Evolutionary conservation across 2,888 invertebrate genomes (phyloP), one percentile per base, ranked within the genome.

Genomic region (Philonicus albiceps): DNA sequence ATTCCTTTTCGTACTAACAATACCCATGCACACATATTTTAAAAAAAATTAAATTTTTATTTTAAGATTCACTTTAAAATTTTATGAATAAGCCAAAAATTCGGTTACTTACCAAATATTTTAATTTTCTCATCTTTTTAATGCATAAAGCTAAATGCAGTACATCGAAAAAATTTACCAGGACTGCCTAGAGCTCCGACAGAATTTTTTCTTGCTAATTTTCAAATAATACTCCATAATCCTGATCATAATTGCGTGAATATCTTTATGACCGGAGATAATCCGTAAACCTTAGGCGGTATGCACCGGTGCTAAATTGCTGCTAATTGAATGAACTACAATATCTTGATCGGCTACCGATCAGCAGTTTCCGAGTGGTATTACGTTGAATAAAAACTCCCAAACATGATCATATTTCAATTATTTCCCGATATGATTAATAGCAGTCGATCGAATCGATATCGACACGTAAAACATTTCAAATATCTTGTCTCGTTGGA

Each of bases 341-440:
- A 16, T 31, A 81, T 84, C 84, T 84, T 84, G 84, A 84, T 84
- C 84, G 43, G 84, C 84, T 84, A 84, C 84, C 30, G 84, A 84
- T 37, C 84, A 43, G 43, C 84, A 84, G 22, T 43, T 22, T 30
- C 40, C 27, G 73, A 84, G 27, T 34, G 73, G 31, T 19, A 43
- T 27, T 43, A 74, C 19, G 40, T 11, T 7, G n/a, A 34, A 64
- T 27, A 86, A 86, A 86, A 86, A 86, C 76, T 75, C 34, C 27
- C 30, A 40, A 76, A 86, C 86, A 86, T 78, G 86, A 86, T 86
- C 86, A 86, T 76, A 86, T 86, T 86, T 86, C 86, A 86, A 86
- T 86, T 86, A 86, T 86, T 86, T 78, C 34, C 27, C 64, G 76
- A 86, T 86, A 86, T 76, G 86, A 86, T 86, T 86, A 86, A 86